phyloP scores from a whole-genome alignment of 2,113 vertebrate genomes.

The Phalacrocorax aristotelis region DNA sequence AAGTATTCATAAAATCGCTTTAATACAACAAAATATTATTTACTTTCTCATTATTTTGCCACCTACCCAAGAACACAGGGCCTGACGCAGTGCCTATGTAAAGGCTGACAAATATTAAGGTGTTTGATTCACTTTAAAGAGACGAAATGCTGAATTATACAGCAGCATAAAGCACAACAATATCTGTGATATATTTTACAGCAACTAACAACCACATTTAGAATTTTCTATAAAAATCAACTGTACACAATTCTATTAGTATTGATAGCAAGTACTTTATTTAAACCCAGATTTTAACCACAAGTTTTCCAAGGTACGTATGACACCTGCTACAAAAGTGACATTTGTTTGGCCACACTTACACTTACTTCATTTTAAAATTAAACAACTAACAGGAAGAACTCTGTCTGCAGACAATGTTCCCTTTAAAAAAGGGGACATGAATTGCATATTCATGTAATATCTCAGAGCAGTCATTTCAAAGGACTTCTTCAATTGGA shows the following conservation, averaged over 20 bases:
- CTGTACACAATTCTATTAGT: background rate
- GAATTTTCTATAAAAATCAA: background rate
- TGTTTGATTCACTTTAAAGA: background rate
- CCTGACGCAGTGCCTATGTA: background rate
- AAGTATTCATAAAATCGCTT: background rate
- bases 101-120: too few relatives aligned
- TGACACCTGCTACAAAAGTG: background rate
- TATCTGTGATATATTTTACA: background rate
- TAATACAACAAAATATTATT: background rate
- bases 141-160: background rate
- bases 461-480: constrained; percentile 3
- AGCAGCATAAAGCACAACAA: background rate
- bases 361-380: background rate
- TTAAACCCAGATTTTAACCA: background rate
- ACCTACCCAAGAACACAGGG: background rate
- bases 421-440: background rate
- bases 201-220: background rate
- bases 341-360: background rate
- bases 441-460: background rate
- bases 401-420: background rate
- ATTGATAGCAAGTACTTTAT: background rate
- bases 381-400: background rate
- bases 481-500: constrained; percentile 31
- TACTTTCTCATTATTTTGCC: background rate
- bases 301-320: background rate